Evolutionary conservation across 2,888 invertebrate genomes (phyloP), one percentile per base, ranked within the genome.

Genomic region (Timandra comae): DNA sequence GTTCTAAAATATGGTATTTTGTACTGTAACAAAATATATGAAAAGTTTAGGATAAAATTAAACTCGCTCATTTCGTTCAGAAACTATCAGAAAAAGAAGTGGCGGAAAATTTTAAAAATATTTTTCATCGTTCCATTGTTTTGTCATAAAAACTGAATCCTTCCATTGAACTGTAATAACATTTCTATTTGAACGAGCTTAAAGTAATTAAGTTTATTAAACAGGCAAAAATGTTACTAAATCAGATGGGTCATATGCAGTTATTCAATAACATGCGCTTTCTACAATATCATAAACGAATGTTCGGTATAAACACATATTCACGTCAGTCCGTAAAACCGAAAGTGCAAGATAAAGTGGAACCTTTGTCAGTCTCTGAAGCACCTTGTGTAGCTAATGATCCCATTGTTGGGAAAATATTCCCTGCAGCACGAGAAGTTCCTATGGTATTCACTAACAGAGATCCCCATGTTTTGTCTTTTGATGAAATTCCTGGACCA

Each of bases 401-500:
- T 5, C 31, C 12, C 23, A 21, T 39, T n/a, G 29, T 41, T 3
- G 50, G 50, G 25, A 72, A 77, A 42, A 57, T 77, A 43, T 74
- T 62, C 38, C 57, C 76, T 5, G 31, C 70, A 2, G 35, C 66
- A 2, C 56, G 68, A 35, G 63, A 65, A 10, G 56, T 76, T 33
- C 76, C 81, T 13, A 16, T 76, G 64, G 43, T 77, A 25, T 35
- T 72, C n/a, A 50, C 60, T 30, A 65, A 59, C 36, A 80, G 74
- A 35, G 78, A 80, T 12, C 54, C 65, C 3, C 52, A 73, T 7
- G 61, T 77, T 33, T 60, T 85, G 27, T 63, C 89, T 0, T 91
- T 91, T 56, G 90, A 91, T 41, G 88, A 90, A 0, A 86, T 91
- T 10, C 91, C 91, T 0, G 91, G 91, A 1, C 91, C 91, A 0